These are phyloP conservation scores for Rhodophaea formosa DNA, from an alignment of 2,888 invertebrate species.

Conservation along the genomic window DNA sequence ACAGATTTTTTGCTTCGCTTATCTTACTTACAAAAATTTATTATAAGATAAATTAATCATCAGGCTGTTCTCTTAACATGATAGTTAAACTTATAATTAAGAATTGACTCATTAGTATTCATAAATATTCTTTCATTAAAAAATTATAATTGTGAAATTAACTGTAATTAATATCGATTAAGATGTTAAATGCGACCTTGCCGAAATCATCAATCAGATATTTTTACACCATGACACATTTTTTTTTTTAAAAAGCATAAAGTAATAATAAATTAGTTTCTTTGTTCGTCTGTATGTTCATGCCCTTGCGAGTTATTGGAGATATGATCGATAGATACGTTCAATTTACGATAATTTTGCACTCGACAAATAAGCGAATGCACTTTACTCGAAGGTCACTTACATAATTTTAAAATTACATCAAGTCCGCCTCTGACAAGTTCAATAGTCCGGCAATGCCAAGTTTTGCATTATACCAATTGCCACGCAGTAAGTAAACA, in stretches of 20 bases:
- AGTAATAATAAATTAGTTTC: neutral
- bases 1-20: too few species aligned
- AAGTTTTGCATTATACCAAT: constrained; percentile 11
- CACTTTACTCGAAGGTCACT: constrained; percentile 26
- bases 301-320: constrained; percentile 8
- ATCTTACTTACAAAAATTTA: too few species aligned
- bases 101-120: neutral
- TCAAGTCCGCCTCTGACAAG: constrained; percentile 21
- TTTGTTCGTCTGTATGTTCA: neutral
- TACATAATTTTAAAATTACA: constrained; percentile 26
- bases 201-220: constrained; percentile 1
- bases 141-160: neutral
- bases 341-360: constrained; percentile 14
- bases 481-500: neutral
- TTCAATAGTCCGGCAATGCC: constrained; percentile 18
- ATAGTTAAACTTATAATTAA: neutral
- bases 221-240: neutral
- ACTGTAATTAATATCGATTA: neutral
- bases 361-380: constrained; percentile 16
- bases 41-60: too few species aligned
- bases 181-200: neutral
- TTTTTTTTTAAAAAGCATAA: constrained; percentile 3
- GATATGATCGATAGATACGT: constrained; percentile 14
- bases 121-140: neutral
- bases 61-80: too few species aligned